Conservation (phyloP, 2,888 invertebrate genomes). For the Reticulitermes lucifugus region DNA sequence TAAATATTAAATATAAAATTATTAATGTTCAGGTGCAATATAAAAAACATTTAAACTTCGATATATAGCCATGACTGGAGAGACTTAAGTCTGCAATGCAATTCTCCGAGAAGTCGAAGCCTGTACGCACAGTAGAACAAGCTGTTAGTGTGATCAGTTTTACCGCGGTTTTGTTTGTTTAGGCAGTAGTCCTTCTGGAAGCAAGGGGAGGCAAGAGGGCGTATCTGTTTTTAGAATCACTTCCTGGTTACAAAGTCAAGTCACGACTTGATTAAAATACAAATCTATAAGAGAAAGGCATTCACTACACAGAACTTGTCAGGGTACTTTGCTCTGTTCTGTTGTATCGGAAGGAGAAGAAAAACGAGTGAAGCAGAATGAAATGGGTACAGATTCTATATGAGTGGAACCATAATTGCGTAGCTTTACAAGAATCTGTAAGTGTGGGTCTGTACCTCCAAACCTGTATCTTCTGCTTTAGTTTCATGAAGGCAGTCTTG, state of each 20-base stretch:
- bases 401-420: background rate
- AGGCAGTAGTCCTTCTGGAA: background rate
- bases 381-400: background rate
- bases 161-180: background rate
- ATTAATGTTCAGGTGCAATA: too few species aligned
- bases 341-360: background rate
- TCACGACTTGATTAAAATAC: slow-evolving; percentile 20
- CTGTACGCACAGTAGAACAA: too few species aligned
- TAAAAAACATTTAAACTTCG: too few species aligned
- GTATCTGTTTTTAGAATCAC: slow-evolving; percentile 21
- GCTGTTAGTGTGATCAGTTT: too few species aligned
- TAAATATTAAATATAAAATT: too few species aligned
- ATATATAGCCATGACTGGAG: too few species aligned
- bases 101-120: too few species aligned
- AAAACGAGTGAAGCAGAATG: background rate
- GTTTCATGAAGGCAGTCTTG: background rate
- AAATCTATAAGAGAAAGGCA: slow-evolving; percentile 21
- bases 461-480: too few species aligned
- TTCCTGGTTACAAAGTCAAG: slow-evolving; percentile 31
- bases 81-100: too few species aligned
- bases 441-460: background rate
- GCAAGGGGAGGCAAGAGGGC: background rate
- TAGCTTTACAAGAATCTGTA: background rate
- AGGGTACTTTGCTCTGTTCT: background rate
- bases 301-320: background rate